These are phyloP conservation scores for Uropetala carovei DNA, from an alignment of 2,888 invertebrate genomes.

Conservation along the genomic window DNA sequence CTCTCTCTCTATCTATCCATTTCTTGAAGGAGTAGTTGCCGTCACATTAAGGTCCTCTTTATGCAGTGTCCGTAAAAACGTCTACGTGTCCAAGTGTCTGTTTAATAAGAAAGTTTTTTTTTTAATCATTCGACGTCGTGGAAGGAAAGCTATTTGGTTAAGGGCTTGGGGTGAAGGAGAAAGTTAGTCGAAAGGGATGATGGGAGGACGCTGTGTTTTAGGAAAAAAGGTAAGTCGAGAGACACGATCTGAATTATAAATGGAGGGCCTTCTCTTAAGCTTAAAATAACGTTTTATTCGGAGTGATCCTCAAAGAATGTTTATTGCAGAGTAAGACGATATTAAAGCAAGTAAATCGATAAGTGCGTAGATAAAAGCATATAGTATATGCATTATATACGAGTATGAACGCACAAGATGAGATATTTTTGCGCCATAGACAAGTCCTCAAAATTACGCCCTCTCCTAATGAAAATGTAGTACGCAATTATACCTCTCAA, in stretches of 20 bases:
- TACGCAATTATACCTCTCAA: too few species aligned
- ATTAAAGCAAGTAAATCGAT: too few species aligned
- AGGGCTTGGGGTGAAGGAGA: not conserved
- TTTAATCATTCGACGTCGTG: not conserved
- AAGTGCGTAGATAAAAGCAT: too few species aligned
- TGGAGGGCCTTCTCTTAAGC: not conserved
- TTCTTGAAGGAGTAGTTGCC: not conserved
- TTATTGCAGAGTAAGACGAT: too few species aligned
- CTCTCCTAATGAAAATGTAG: too few species aligned
- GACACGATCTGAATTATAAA: slow-evolving; percentile 2
- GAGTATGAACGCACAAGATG: too few species aligned
- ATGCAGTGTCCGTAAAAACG: too few species aligned
- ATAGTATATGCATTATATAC: too few species aligned
- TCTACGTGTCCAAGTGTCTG: not conserved
- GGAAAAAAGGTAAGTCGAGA: not conserved
- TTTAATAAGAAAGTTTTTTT: not conserved
- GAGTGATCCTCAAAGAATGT: too few species aligned
- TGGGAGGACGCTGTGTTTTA: not conserved
- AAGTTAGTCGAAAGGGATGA: not conserved
- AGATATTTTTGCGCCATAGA: too few species aligned
- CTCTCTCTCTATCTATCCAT: not conserved
- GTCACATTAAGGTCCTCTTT: not conserved
- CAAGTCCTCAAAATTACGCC: too few species aligned
- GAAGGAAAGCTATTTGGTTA: not conserved
- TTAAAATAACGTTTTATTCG: too few species aligned